These are phyloP conservation scores for Mesembrinibis cayennensis DNA, from an alignment of 2,113 vertebrate genomes.

Conservation along the genomic window DNA sequence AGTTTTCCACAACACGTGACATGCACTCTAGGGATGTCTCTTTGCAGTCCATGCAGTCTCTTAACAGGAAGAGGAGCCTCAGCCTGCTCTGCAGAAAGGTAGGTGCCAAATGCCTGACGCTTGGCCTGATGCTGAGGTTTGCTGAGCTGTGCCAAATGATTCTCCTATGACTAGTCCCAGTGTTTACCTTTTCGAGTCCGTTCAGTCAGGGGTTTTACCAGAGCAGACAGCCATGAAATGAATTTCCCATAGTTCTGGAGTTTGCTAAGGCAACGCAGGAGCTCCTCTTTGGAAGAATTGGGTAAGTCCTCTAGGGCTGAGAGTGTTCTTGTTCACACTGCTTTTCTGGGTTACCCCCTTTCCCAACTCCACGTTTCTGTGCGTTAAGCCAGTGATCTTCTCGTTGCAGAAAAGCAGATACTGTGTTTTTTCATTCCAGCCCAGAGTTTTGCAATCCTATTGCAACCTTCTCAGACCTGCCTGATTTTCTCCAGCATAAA, in stretches of 20 bases:
- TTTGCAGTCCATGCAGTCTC: background rate
- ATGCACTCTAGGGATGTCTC: background rate
- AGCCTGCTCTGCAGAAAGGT: background rate
- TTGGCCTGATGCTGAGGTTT: background rate
- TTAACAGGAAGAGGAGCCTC: background rate
- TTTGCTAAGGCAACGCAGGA: background rate
- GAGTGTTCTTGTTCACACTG: background rate
- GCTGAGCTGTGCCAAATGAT: background rate
- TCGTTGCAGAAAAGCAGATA: background rate
- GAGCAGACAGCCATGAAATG: conserved; percentile 4
- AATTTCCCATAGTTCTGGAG: background rate
- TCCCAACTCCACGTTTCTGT: background rate
- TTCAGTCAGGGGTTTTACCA: background rate
- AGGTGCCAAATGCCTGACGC: background rate
- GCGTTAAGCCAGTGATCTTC: background rate
- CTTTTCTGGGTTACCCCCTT: background rate
- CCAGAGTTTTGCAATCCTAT: background rate
- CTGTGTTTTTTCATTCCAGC: background rate
- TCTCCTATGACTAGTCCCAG: background rate
- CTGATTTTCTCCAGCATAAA: background rate
- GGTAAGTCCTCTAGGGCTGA: background rate
- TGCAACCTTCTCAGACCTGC: background rate
- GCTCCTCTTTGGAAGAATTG: background rate
- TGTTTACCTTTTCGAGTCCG: background rate
- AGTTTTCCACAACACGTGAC: background rate